Evolutionary conservation across 1,140 invertebrate species (phyloP).

Genomic region (Drosophila sp.): DNA sequence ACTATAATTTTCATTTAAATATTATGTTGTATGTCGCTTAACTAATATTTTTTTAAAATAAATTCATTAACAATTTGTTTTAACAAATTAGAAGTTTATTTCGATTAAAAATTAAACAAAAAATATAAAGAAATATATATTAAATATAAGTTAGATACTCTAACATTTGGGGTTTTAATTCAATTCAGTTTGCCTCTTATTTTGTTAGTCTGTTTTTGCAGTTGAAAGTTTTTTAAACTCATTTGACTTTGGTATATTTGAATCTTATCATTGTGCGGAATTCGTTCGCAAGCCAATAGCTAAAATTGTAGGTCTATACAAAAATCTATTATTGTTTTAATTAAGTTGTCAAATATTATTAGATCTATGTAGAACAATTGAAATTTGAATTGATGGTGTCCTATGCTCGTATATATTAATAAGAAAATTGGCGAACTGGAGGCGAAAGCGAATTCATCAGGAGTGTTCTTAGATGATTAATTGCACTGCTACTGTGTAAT

Average conservation of each 20-base stretch:
- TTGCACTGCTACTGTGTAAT: slow-evolving; percentile 12
- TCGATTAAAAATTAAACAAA: slow-evolving; percentile 9
- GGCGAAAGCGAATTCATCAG: slow-evolving; percentile 19
- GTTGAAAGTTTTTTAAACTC: slow-evolving; percentile 57
- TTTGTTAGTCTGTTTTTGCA: slow-evolving; percentile 37
- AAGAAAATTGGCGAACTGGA: slow-evolving; percentile 26
- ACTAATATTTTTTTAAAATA: slow-evolving; percentile 71
- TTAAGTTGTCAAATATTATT: slow-evolving; percentile 5
- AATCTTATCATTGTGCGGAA: slow-evolving; percentile 16
- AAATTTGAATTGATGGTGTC: slow-evolving; percentile 12
- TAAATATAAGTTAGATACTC: slow-evolving; percentile 13
- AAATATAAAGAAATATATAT: slow-evolving; percentile 5
- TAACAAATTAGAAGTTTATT: slow-evolving; percentile 64
- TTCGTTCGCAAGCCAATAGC: slow-evolving; percentile 6
- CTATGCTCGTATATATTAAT: background rate
- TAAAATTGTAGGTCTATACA: slow-evolving; percentile 10
- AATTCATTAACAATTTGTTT: slow-evolving; percentile 80
- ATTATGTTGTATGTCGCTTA: slow-evolving; percentile 56
- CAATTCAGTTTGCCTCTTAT: slow-evolving; percentile 48
- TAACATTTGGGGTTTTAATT: slow-evolving; percentile 6
- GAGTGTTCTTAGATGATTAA: slow-evolving; percentile 1
- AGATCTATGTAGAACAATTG: slow-evolving; percentile 38
- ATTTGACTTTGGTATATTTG: slow-evolving; percentile 66
- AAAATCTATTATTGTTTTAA: background rate
- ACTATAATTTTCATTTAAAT: slow-evolving; percentile 80